Evolutionary conservation across 2,888 invertebrate species (phyloP).

Genomic region (Drepanosiphum platanoidis): DNA sequence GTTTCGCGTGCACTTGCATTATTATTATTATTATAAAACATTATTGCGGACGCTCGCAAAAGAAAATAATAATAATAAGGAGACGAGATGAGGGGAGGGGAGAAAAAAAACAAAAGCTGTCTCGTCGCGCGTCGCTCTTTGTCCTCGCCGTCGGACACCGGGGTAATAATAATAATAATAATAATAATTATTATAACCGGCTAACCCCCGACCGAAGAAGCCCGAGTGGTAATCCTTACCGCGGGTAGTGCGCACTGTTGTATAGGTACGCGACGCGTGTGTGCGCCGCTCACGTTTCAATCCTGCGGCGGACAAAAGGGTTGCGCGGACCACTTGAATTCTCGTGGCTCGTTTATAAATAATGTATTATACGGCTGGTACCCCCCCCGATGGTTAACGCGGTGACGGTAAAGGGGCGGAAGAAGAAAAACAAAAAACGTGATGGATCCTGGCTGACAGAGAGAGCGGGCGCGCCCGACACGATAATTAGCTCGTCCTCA

Average conservation of each 20-base stretch:
- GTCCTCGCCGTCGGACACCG: slow-evolving; percentile 18
- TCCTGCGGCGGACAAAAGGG: slow-evolving; percentile 35
- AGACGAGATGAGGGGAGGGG: not conserved
- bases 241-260: not conserved
- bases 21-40: too few species aligned
- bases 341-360: slow-evolving; percentile 5
- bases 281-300: slow-evolving; percentile 28
- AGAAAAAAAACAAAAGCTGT: slow-evolving; percentile 37
- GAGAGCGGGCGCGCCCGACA: not conserved
- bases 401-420: too few species aligned
- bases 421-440: too few species aligned
- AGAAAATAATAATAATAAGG: slow-evolving; percentile 3
- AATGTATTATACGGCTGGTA: not conserved
- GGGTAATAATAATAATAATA: slow-evolving; percentile 49
- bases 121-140: slow-evolving; percentile 20
- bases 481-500: slow-evolving; percentile 50
- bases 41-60: too few species aligned
- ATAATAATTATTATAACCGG: too few species aligned
- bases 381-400: too few species aligned
- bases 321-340: slow-evolving; percentile 16
- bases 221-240: slow-evolving; percentile 38
- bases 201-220: slow-evolving; percentile 13
- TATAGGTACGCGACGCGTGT: not conserved
- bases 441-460: too few species aligned
- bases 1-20: not conserved